Base-by-base conservation (phyloP, 2,797 vertebrate species). In the Poecilia picta region DNA sequence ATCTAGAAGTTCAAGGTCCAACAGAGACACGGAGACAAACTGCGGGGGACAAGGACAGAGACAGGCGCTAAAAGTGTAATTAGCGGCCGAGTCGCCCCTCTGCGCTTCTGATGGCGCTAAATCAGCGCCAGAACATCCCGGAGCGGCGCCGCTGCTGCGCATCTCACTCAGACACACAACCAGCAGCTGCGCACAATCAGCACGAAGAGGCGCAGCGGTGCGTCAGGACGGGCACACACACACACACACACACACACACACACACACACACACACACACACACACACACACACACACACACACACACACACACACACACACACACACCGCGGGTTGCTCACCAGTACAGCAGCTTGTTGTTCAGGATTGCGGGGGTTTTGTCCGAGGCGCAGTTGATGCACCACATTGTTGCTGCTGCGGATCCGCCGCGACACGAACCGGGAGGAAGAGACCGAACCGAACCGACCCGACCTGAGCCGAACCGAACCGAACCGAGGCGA, bases 311-410 rank as follows among this genome's bases (percentile, higher is more conserved):
- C 5, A 18, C 46, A 18, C 47, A 49, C 47, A 49, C 5, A 49
- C 47, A 20, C 47, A 20, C 47, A 20, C 18, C 47, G 47, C 12
- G 7, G 73, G 51, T 28, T 49, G 81, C 94, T 92, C 90, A 95
- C 94, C 94, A 94, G 91, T 94, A 95, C 0, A 94, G 93, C 85
- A 95, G 94, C 91, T 95, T 95, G 93, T 95, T 95, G 91, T 95
- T 93, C 8, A 94, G 93, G 88, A 94, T 93, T 25, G 93, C 93
- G 80, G 94, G 93, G 73, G 93, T 94, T 91, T 94, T 95, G 80
- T 95, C 94, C 83, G 94, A 95, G 36, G 94, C 94, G 92, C 94
- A 95, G 90, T 95, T 95, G 81, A 95, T 94, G 91, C 94, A 95
- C 94, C 94, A 94, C 94, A 94, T 95, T 73, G 89, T 92, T 88